Percentiles rank a stretch among this genome's conserved stretches.
Evolutionary conservation across 2,888 invertebrate species (phyloP).

Genomic region (Melanotus villosus): DNA sequence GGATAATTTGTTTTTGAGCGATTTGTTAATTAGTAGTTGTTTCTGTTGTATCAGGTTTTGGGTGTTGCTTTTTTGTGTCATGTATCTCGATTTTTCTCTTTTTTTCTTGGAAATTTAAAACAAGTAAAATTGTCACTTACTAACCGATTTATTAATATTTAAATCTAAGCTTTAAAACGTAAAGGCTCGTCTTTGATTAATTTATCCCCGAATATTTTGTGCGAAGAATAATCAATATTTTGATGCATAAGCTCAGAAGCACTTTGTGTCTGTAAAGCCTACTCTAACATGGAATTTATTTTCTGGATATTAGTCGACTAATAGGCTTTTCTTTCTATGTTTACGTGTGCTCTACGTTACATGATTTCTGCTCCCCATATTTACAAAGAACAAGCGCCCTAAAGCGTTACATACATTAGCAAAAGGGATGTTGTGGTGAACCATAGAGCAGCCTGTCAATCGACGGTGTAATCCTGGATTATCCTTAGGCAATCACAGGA

Average conservation of each 20-base stretch:
- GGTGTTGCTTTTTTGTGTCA: neutral
- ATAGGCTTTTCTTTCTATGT: constrained; percentile 36
- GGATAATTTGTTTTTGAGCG: constrained; percentile 60
- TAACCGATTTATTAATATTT: too few species aligned
- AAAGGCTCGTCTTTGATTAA: too few species aligned
- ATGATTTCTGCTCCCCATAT: constrained; percentile 33
- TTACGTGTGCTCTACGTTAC: constrained; percentile 20
- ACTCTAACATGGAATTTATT: neutral
- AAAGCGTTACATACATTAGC: constrained; percentile 46
- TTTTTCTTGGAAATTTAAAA: constrained; percentile 16
- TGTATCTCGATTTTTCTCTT: constrained; percentile 15
- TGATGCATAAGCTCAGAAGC: too few species aligned
- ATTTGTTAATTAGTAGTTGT: constrained; percentile 66
- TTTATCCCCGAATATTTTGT: too few species aligned
- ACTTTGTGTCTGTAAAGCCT: too few species aligned
- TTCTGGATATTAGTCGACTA: constrained; percentile 39
- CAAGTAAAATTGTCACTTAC: neutral
- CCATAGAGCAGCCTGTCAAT: constrained; percentile 61
- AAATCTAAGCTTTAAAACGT: too few species aligned
- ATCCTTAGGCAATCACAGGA: constrained; percentile 68
- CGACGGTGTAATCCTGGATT: constrained; percentile 67
- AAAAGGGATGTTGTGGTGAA: constrained; percentile 48
- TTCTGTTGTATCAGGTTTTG: constrained; percentile 14
- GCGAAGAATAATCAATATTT: too few species aligned
- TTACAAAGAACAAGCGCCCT: constrained; percentile 42